Conservation (phyloP, 2,888 invertebrate genomes). For the Clitarchus hookeri region DNA sequence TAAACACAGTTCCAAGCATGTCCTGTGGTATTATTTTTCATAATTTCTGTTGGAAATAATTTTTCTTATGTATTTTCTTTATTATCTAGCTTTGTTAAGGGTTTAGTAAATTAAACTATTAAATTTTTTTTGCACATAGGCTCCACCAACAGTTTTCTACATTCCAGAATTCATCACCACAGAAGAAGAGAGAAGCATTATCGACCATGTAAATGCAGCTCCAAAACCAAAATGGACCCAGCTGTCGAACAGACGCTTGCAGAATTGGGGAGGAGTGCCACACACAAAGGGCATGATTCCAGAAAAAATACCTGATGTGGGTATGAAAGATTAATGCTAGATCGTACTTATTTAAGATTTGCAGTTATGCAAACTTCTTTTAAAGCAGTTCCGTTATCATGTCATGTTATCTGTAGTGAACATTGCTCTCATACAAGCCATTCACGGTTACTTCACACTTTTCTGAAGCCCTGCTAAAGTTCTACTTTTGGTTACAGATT, state of each 20-base stretch:
- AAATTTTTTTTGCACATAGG: slow-evolving; percentile 18
- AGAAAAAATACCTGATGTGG: slow-evolving; percentile 75
- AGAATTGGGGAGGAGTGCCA: slow-evolving; percentile 97
- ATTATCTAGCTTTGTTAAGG: too few relatives aligned
- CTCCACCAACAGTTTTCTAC: slow-evolving; percentile 67
- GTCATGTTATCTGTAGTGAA: too few relatives aligned
- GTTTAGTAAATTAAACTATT: too few relatives aligned
- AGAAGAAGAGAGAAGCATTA: slow-evolving; percentile 71
- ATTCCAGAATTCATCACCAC: slow-evolving; percentile 84
- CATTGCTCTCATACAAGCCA: too few relatives aligned
- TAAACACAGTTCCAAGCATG: too few relatives aligned
- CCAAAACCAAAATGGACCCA: slow-evolving; percentile 97
- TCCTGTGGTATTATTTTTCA: too few relatives aligned
- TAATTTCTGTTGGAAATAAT: too few relatives aligned
- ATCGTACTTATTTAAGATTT: neutral
- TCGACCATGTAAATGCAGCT: slow-evolving; percentile 73
- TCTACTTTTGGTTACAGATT: too few relatives aligned
- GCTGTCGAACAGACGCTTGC: slow-evolving; percentile 85
- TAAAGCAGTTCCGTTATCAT: too few relatives aligned
- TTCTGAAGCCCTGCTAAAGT: too few relatives aligned
- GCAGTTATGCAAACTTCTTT: neutral
- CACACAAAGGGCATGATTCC: slow-evolving; percentile 92
- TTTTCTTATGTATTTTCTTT: too few relatives aligned
- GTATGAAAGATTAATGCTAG: slow-evolving; percentile 17
- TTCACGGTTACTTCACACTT: too few relatives aligned